These are phyloP conservation scores for Hyphantria cunea DNA, from an alignment of 1,140 invertebrate species.

Conservation along the genomic window DNA sequence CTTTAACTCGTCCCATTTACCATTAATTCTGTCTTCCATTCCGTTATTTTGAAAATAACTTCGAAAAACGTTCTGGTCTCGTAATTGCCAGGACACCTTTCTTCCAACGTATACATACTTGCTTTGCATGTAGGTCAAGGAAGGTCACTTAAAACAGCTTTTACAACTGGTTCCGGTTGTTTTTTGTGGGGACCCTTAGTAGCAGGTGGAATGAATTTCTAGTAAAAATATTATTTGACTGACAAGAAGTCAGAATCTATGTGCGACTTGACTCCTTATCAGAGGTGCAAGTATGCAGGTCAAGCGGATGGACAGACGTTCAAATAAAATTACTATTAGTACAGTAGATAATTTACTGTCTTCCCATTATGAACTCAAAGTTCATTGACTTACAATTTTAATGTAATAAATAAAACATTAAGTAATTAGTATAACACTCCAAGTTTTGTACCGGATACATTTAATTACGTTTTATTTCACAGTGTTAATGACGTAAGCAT, in stretches of 20 bases:
- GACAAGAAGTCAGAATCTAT: conserved; percentile 14
- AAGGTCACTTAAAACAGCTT: conserved; percentile 52
- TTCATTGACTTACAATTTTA: no score
- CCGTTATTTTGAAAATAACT: conserved; percentile 11
- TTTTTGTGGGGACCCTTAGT: conserved; percentile 11
- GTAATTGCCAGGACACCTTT: conserved; percentile 43
- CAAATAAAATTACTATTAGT: conserved; percentile 21
- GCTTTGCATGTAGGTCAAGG: conserved; percentile 60
- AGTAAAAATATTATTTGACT: not conserved
- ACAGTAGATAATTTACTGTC: conserved; percentile 3
- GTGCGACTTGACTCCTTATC: conserved; percentile 22
- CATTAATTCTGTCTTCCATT: not conserved
- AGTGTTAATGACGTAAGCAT: no score
- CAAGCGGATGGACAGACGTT: conserved; percentile 18
- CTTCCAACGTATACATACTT: conserved; percentile 46
- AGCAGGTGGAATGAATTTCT: conserved; percentile 13
- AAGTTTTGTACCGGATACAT: no score
- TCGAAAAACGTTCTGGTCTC: conserved; percentile 25
- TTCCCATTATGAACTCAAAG: conserved; percentile 14
- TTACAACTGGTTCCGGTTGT: conserved; percentile 54
- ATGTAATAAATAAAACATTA: no score
- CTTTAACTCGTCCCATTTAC: conserved; percentile 3
- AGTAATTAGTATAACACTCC: no score
- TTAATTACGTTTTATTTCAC: no score
- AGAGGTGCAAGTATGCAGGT: conserved; percentile 21